These are phyloP conservation scores for Deroptyus accipitrinus DNA, from an alignment of 2,113 vertebrate genomes.

Conservation along the genomic window DNA sequence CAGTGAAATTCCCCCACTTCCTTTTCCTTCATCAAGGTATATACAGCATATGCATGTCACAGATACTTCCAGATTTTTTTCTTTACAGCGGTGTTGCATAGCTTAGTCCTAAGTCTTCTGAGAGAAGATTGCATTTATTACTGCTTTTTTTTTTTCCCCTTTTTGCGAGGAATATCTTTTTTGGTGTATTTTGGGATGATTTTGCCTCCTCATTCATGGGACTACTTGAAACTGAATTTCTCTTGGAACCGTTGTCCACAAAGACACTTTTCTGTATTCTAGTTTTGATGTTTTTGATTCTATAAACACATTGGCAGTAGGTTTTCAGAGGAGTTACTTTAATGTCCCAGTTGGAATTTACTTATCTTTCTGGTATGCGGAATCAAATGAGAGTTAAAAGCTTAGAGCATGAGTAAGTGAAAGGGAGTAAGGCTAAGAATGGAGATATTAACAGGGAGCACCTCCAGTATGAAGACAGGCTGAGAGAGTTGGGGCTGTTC, in stretches of 20 bases:
- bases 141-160: background rate
- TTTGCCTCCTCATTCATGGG: background rate
- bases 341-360: background rate
- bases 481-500: too few relatives aligned
- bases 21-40: conserved; percentile 94
- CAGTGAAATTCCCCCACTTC: conserved; percentile 88
- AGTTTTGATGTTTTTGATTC: background rate
- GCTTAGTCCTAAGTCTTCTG: background rate
- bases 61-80: background rate
- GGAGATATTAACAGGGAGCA: background rate
- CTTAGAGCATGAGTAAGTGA: background rate
- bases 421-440: background rate
- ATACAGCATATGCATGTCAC: background rate
- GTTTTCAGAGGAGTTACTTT: background rate
- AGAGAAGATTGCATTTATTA: background rate
- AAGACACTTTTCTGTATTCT: background rate
- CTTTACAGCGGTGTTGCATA: background rate
- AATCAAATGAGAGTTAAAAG: background rate
- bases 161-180: background rate
- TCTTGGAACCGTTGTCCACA: background rate
- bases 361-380: background rate
- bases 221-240: background rate
- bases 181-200: background rate
- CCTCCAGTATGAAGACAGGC: too few relatives aligned
- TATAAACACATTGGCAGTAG: background rate